Conservation (phyloP, 2,113 vertebrate species). For the Holacanthus passer region DNA sequence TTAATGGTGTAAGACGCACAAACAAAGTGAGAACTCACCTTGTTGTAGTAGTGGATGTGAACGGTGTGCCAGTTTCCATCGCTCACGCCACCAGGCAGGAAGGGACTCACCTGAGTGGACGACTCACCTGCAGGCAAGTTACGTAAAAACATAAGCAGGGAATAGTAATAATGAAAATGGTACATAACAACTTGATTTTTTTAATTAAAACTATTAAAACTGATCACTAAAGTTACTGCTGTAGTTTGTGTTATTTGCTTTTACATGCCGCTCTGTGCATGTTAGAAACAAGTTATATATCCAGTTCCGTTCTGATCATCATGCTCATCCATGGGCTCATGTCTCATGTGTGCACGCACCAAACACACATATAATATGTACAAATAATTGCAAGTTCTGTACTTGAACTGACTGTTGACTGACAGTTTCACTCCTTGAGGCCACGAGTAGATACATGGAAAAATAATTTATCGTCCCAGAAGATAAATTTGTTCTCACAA, state of each 20-base stretch:
- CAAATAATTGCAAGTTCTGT: no score
- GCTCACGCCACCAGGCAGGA: slow-evolving; percentile 91
- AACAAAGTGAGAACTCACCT: slow-evolving; percentile 84
- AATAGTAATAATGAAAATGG: no score
- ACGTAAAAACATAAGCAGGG: slow-evolving; percentile 17
- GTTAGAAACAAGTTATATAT: no score
- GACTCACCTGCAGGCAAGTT: slow-evolving; percentile 88
- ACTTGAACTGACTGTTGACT: not conserved
- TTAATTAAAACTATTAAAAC: no score
- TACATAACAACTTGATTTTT: not conserved
- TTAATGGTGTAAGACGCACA: not conserved
- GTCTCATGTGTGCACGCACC: not conserved
- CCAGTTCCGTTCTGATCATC: not conserved
- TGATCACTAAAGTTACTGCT: no score
- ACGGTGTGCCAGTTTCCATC: slow-evolving; percentile 97
- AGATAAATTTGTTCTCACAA: not conserved
- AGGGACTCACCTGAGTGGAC: slow-evolving; percentile 95
- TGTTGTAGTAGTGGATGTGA: slow-evolving; percentile 97
- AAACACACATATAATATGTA: no score
- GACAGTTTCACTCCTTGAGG: not conserved
- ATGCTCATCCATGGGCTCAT: not conserved
- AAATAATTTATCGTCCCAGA: not conserved
- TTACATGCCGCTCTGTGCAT: no score
- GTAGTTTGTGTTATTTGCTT: not conserved
- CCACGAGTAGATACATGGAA: not conserved